phyloP scores from a whole-genome alignment of 2,113 vertebrate species.

The Montifringilla adamsi region DNA sequence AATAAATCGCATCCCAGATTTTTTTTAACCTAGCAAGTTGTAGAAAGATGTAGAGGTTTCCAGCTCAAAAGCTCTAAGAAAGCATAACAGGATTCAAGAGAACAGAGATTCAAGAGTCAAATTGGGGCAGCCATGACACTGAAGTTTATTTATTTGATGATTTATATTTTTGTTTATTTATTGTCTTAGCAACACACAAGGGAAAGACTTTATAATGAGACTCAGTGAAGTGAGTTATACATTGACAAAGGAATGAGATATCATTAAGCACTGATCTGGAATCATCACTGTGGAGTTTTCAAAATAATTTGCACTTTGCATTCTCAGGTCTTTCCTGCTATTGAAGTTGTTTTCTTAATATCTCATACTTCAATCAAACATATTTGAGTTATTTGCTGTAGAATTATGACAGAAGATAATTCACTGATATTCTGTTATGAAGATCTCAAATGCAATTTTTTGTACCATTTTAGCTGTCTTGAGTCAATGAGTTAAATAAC shows the following conservation, averaged over 20 bases:
- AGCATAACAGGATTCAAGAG: neutral
- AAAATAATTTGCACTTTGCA: neutral
- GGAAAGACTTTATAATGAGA: neutral
- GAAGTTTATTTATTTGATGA: neutral
- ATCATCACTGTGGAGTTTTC: neutral
- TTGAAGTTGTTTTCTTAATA: neutral
- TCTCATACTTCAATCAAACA: neutral
- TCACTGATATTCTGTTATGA: neutral
- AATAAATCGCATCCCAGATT: slow-evolving; percentile 24
- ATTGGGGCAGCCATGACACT: neutral
- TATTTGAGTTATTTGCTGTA: neutral
- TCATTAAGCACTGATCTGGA: neutral
- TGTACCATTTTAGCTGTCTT: neutral
- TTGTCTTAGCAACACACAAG: neutral
- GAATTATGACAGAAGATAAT: neutral
- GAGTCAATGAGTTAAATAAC: neutral
- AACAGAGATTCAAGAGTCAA: neutral
- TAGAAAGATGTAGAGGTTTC: slow-evolving; percentile 32
- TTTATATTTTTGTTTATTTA: neutral
- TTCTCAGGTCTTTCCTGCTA: neutral
- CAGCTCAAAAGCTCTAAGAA: neutral
- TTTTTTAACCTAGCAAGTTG: neutral
- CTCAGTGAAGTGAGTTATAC: neutral
- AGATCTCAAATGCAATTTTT: neutral
- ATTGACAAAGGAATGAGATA: neutral